phyloP scores from a whole-genome alignment of 2,888 invertebrate species.

The Bursaphelenchus okinawaensis region DNA sequence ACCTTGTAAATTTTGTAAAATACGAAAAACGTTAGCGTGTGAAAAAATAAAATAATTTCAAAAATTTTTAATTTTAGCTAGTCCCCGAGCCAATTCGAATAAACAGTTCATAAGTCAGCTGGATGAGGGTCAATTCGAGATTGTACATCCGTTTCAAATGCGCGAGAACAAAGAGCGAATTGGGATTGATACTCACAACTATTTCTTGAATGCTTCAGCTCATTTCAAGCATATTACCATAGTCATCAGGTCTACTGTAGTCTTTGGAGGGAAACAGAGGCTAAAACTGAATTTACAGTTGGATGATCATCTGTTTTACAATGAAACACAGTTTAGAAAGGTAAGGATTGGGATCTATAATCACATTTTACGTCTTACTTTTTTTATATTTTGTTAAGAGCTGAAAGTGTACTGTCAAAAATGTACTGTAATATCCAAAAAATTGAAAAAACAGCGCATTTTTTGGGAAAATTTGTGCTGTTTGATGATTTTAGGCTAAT shows the following conservation, averaged over 20 bases:
- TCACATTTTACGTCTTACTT: too few relatives aligned
- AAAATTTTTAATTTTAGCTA: constrained; percentile 8
- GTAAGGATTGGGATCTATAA: too few relatives aligned
- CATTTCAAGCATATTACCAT: constrained; percentile 52
- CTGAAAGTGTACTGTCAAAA: too few relatives aligned
- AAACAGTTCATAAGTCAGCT: constrained; percentile 57
- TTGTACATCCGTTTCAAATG: constrained; percentile 61
- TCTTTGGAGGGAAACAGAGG: constrained; percentile 30
- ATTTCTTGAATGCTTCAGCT: constrained; percentile 52
- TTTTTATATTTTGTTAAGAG: too few relatives aligned
- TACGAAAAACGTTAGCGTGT: too few relatives aligned
- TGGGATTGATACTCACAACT: constrained; percentile 60
- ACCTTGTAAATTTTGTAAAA: too few relatives aligned
- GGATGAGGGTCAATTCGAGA: constrained; percentile 58
- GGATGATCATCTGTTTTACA: constrained; percentile 49
- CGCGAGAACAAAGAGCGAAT: constrained; percentile 56
- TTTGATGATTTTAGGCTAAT: constrained; percentile 9
- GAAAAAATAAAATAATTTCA: too few relatives aligned
- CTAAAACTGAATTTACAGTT: constrained; percentile 48
- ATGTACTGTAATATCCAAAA: too few relatives aligned
- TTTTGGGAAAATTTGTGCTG: background rate
- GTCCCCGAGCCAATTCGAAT: constrained; percentile 49
- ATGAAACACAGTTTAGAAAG: constrained; percentile 49
- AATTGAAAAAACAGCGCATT: too few relatives aligned
- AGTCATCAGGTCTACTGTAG: constrained; percentile 40